A percentile compares a stretch with the other conserved stretches of the same genome.
Evolutionary conservation across 2,797 vertebrate species (phyloP).

Genomic region (Lepilemur ruficaudatus): DNA sequence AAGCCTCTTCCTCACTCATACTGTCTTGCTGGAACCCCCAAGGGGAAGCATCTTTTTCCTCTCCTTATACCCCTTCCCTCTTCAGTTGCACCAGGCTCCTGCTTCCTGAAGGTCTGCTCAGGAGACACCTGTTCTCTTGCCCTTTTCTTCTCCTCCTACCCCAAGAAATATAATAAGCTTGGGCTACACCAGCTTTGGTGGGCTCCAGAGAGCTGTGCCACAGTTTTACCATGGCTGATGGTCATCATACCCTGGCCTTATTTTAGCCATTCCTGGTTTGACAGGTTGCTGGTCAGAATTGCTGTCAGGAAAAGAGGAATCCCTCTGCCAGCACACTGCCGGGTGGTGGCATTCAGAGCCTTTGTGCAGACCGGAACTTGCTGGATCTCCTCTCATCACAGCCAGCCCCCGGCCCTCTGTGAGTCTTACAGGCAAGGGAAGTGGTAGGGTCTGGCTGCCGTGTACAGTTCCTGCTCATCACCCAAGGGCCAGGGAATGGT

Average conservation of each 20-base stretch:
- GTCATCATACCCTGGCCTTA: not conserved
- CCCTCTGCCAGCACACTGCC: not conserved
- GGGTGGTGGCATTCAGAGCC: not conserved
- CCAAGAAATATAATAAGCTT: not conserved
- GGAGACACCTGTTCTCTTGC: not conserved
- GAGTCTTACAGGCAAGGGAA: conserved; percentile 60
- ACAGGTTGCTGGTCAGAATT: conserved; percentile 71
- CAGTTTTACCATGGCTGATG: accelerated
- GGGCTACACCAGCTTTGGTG: not conserved
- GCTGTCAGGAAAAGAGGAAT: conserved; percentile 41
- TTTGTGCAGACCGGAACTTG: conserved; percentile 38
- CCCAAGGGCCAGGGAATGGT: not conserved
- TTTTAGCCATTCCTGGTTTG: conserved; percentile 21
- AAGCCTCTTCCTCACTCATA: not conserved
- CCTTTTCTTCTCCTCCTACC: not conserved
- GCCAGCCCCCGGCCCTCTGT: conserved; percentile 59
- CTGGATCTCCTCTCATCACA: conserved; percentile 59
- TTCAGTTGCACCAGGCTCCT: not conserved
- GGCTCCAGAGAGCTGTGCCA: not conserved
- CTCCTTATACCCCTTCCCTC: not conserved
- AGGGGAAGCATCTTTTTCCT: no score
- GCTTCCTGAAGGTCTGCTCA: not conserved
- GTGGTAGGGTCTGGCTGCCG: not conserved
- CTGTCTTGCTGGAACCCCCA: not conserved
- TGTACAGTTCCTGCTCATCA: not conserved